Base-by-base conservation (phyloP, 2,113 vertebrate genomes). In the Phoenicopterus ruber region DNA sequence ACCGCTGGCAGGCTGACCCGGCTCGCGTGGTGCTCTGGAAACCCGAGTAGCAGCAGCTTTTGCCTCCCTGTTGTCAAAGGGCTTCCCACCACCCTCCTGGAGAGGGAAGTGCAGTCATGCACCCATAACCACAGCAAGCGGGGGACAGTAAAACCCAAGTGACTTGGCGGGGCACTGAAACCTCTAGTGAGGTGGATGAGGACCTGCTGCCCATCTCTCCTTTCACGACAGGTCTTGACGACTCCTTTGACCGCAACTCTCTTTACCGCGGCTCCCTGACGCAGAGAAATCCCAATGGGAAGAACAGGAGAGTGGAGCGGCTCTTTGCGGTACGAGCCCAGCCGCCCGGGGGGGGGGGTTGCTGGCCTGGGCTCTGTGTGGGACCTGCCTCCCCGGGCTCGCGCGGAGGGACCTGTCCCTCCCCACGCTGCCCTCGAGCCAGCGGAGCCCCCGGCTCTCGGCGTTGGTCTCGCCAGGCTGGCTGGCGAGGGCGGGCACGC, bases 241-340 rank as follows among this genome's bases (percentile, higher is more conserved):
- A 97, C 72, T 91, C 96, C 73, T 98, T 99, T 72, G 95, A 97
- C 40, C 98, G 98, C 81, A 98, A 98, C 76, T 98, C 98, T 0
- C 3, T 80, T 58, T 98, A 99, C 97, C 98, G 96, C 2, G 98
- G 99, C 52, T 99, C 99, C 13, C 94, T 99, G 97, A 99, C 99
- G 0, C 99, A 99, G 96, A 98, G 99, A 70, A 99, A 98, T 94
- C 98, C 99, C 77, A 98, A 96, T 0, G 96, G 97, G 54, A 98
- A 95, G 93, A 98, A 91, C 83, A 94, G 91, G 29, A 91, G 86
- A 20, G 84, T 96, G 70, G 93, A 96, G 71, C 94, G 93, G 69
- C 83, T 98, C 88, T 98, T 98, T 5, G 96, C 97, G 82, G 98
- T 98, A 98, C 2, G 54, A 50, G 50, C 3, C 13, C 63, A 4